Percentiles rank a stretch among this genome's conserved stretches.
These are phyloP conservation scores for Syngnathoides biaculeatus DNA, from an alignment of 2,113 vertebrate species.

Conservation along the genomic window DNA sequence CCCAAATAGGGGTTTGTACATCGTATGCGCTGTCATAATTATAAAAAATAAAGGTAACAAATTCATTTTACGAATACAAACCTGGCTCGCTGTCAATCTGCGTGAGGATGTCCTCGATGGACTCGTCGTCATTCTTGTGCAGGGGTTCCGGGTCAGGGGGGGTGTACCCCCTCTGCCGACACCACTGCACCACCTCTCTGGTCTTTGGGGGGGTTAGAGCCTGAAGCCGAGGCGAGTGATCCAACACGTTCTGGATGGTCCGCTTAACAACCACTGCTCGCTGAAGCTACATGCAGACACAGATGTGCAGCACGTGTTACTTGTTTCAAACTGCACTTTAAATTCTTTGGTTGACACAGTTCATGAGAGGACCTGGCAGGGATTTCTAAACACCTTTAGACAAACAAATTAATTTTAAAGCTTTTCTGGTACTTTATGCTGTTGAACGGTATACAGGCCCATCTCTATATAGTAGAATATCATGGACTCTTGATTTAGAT, in stretches of 20 bases:
- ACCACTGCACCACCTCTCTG: slow-evolving; percentile 92
- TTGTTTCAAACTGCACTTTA: not conserved
- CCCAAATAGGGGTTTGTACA: no score
- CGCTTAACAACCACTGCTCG: slow-evolving; percentile 88
- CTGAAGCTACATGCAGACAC: slow-evolving; percentile 79
- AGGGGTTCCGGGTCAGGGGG: slow-evolving; percentile 86
- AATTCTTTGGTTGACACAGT: not conserved
- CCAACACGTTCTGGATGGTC: slow-evolving; percentile 86
- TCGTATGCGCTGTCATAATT: no score
- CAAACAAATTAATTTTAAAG: not conserved
- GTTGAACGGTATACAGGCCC: no score
- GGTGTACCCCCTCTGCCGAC: slow-evolving; percentile 89
- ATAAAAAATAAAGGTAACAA: slow-evolving; percentile 13
- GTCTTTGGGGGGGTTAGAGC: slow-evolving; percentile 83
- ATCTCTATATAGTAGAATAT: no score
- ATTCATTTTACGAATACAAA: slow-evolving; percentile 33
- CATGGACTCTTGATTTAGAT: no score
- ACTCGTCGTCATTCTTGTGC: slow-evolving; percentile 78
- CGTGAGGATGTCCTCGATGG: slow-evolving; percentile 92
- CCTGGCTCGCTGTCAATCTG: slow-evolving; percentile 96
- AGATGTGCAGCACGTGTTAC: not conserved
- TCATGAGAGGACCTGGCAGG: not conserved
- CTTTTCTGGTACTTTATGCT: no score
- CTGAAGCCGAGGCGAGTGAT: slow-evolving; percentile 85
- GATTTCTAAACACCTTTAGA: not conserved